A percentile compares a stretch with the other conserved stretches of the same genome.
phyloP scores from a whole-genome alignment of 2,113 vertebrate species.

The Rhabdomys dilectus region DNA sequence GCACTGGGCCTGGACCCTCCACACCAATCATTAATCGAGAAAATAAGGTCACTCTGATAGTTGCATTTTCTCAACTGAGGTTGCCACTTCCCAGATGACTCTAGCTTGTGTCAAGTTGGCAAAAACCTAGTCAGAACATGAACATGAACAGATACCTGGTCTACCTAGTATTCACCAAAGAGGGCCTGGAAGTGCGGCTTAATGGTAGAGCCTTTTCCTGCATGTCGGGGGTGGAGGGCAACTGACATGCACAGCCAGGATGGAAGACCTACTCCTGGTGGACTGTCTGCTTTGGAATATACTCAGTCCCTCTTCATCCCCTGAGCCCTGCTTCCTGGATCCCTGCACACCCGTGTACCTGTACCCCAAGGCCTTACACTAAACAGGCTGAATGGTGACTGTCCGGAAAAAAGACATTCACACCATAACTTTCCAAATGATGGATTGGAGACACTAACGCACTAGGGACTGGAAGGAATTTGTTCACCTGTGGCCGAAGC shows the following conservation, averaged over 20 bases:
- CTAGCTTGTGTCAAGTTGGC: background rate
- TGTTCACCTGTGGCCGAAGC: background rate
- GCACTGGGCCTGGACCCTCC: background rate
- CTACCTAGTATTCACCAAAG: background rate
- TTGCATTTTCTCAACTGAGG: background rate
- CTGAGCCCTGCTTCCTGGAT: background rate
- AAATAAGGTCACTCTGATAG: background rate
- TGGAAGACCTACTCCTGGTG: no score
- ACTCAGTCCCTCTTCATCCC: no score
- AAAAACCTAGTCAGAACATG: background rate
- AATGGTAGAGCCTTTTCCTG: background rate
- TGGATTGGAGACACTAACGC: background rate
- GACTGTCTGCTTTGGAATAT: background rate
- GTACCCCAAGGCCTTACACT: background rate
- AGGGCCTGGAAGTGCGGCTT: background rate
- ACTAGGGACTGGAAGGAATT: background rate
- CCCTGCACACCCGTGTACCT: no score
- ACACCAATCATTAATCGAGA: background rate
- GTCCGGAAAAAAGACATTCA: background rate
- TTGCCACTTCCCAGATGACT: background rate
- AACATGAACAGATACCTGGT: no score
- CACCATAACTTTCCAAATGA: fast-evolving
- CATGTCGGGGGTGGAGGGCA: background rate
- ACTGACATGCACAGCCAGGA: no score
- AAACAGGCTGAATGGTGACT: background rate